Conservation (phyloP, 2,113 vertebrate genomes). For the Percina caprodes region DNA sequence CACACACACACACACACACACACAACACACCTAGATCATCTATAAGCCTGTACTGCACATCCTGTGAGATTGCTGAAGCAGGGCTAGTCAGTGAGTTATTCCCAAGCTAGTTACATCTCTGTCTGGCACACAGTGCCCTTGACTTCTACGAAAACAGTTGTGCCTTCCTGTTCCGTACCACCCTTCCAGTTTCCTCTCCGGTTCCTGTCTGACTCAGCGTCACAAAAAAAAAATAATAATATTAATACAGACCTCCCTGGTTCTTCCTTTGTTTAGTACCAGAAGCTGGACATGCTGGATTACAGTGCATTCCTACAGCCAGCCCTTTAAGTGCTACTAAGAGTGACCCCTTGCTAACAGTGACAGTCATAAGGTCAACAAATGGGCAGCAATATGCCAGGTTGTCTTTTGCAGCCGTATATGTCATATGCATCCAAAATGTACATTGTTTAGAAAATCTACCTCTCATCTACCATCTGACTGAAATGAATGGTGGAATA, state of each 20-base stretch:
- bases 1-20: no score
- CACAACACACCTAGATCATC: conserved; percentile 1
- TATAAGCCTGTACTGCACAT: neutral
- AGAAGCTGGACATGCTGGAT: conserved; percentile 48
- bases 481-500: conserved; percentile 3
- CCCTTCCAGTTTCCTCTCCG: conserved; percentile 73
- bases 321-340: neutral
- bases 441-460: neutral
- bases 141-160: conserved; percentile 57
- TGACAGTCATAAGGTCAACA: neutral
- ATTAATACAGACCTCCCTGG: conserved; percentile 30
- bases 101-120: neutral
- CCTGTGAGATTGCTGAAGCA: neutral
- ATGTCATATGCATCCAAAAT: neutral
- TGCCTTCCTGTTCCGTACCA: conserved; percentile 67
- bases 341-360: conserved; percentile 5
- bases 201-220: conserved; percentile 79
- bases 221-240: conserved; percentile 38
- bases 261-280: conserved; percentile 50
- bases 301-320: conserved; percentile 4
- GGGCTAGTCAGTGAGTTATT: conserved; percentile 19
- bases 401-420: neutral
- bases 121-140: conserved; percentile 33
- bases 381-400: neutral
- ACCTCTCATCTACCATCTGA: neutral